These are phyloP conservation scores for Creontiades dilutus DNA, from an alignment of 2,888 invertebrate species.

Conservation along the genomic window DNA sequence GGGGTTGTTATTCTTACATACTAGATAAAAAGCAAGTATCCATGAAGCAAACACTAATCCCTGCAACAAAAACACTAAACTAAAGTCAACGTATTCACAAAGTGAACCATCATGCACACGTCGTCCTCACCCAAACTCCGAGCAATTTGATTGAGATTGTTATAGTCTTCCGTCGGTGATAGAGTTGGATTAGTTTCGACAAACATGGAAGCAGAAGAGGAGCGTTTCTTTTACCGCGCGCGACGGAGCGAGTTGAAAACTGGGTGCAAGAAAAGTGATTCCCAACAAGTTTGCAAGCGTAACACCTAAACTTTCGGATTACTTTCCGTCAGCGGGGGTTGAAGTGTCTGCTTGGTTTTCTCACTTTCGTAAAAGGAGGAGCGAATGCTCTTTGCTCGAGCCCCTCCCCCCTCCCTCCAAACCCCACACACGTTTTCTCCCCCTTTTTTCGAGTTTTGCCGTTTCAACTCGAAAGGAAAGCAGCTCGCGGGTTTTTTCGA, in stretches of 20 bases:
- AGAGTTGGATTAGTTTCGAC: constrained; percentile 24
- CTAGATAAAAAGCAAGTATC: too few species aligned
- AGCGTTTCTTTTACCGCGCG: constrained; percentile 52
- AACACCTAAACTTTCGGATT: constrained; percentile 60
- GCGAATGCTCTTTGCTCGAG: constrained; percentile 24
- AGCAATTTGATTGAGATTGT: not conserved
- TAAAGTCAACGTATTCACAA: too few species aligned
- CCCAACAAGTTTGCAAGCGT: constrained; percentile 62
- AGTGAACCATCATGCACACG: too few species aligned
- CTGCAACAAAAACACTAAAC: too few species aligned
- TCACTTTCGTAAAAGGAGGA: constrained; percentile 23
- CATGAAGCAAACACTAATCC: too few species aligned
- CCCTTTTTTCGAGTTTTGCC: not conserved
- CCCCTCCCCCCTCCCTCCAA: not conserved
- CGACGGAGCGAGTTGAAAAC: constrained; percentile 26
- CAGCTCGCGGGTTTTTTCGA: constrained; percentile 8
- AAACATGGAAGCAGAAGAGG: not conserved
- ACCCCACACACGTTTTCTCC: not conserved
- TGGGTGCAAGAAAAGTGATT: constrained; percentile 56
- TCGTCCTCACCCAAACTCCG: not conserved
- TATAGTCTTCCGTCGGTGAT: not conserved
- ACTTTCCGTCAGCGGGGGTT: not conserved
- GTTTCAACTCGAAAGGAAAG: constrained; percentile 31
- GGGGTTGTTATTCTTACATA: too few species aligned
- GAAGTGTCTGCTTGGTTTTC: constrained; percentile 47